phyloP scores from a whole-genome alignment of 2,888 invertebrate genomes.

The Pseudanteris insignis region DNA sequence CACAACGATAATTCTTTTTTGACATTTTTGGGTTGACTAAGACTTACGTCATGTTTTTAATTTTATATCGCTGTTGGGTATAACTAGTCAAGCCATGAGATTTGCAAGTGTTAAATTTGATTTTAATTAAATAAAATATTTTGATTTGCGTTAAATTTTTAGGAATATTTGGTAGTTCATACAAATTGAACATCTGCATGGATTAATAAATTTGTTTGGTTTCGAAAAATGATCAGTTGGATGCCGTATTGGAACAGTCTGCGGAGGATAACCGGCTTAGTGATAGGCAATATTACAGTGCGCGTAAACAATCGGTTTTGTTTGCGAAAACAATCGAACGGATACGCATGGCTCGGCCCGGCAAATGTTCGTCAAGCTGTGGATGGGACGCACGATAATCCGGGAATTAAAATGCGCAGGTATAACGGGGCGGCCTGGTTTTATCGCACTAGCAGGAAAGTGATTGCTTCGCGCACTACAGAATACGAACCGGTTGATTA shows the following conservation, averaged over 20 bases:
- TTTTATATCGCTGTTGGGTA: too few species aligned
- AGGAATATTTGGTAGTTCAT: too few species aligned
- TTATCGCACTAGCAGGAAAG: slow-evolving; percentile 2
- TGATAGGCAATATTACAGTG: slow-evolving; percentile 10
- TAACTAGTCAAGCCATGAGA: too few species aligned
- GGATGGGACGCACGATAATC: slow-evolving; percentile 18
- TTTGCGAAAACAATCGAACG: slow-evolving; percentile 20
- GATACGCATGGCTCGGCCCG: slow-evolving; percentile 13
- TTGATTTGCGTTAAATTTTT: too few species aligned
- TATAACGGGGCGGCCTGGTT: slow-evolving; percentile 28
- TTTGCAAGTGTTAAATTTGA: too few species aligned
- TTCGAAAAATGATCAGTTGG: too few species aligned
- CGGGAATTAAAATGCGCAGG: slow-evolving; percentile 13
- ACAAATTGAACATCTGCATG: too few species aligned
- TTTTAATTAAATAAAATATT: too few species aligned
- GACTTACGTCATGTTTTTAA: slow-evolving; percentile 7
- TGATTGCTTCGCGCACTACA: slow-evolving; percentile 3
- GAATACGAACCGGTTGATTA: slow-evolving; percentile 21
- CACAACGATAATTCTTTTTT: slow-evolving; percentile 5
- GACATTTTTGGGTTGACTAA: slow-evolving; percentile 10
- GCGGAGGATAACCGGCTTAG: neutral
- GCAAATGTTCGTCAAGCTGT: slow-evolving; percentile 10
- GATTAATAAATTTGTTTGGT: too few species aligned
- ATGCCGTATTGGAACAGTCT: slow-evolving; percentile 1
- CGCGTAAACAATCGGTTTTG: slow-evolving; percentile 19